Evolutionary conservation across 1,140 invertebrate genomes (phyloP), one percentile per base, ranked within the genome.

Genomic region (Chrysoperla carnea): DNA sequence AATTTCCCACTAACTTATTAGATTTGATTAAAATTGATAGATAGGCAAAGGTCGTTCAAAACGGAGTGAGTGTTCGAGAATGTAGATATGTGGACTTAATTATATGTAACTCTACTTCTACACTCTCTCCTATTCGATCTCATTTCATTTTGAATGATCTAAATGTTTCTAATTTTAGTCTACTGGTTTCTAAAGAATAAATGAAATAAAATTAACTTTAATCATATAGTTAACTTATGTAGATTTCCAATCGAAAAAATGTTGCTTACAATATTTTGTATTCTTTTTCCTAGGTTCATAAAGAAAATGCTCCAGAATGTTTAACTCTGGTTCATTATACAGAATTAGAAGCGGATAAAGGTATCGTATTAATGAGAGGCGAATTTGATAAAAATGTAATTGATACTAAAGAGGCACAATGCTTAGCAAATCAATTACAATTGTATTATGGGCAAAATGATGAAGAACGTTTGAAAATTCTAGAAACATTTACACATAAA

Each of bases 251-350:
- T 5, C 29, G 35, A 11, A 1, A n/a, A 40, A 35, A 29, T 40
- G 4, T 27, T 28, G n/a, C n/a, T n/a, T n/a, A n/a, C n/a, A n/a
- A n/a, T n/a, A n/a, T 41, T 43, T 33, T 13, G 17, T 40, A 40
- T 48, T 43, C 38, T 42, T 42, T 47, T 44, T 52, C 56, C 12
- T 52, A 88, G 72, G 73, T 83, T 1, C 81, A 90, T 52, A 81
- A 88, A 60, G 90, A 92, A 66, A 89, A 91, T 70, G 81, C 88
- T 0, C 88, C 87, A 1, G 85, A 90, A 58, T 91, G 87, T 61
- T 62, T 94, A 13, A 83, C 78, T 2, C 66, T 93, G 48, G 71
- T 76, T 4, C 82, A 91, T 59, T 93, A 84, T 50, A 76, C 75
- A 9, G 90, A 94, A 56, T 66, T 89, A 6, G 66, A 67, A 50